Percentiles rank a stretch among this genome's conserved stretches.
phyloP scores from a whole-genome alignment of 2,888 invertebrate genomes.

The Teleiodes luculella region DNA sequence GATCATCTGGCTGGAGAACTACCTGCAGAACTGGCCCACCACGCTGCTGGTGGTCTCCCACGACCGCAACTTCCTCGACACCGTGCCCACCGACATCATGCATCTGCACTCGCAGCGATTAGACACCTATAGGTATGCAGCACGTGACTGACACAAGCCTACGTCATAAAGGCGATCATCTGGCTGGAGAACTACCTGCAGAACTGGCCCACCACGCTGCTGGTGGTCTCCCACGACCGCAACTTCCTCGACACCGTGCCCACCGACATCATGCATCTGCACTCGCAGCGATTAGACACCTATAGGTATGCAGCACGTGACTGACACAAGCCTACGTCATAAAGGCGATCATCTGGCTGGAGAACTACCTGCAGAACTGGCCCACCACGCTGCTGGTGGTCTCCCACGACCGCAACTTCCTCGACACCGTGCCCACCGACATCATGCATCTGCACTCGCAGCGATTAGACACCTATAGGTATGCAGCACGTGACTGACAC shows the following conservation, averaged over 20 bases:
- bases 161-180: conserved; percentile 99
- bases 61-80: conserved; percentile 97
- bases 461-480: conserved; percentile 92
- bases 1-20: conserved; percentile 99
- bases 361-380: conserved; percentile 98
- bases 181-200: conserved; percentile 99
- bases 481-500: conserved; percentile 11
- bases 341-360: conserved; percentile 99
- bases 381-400: conserved; percentile 97
- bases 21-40: conserved; percentile 97
- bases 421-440: conserved; percentile 98
- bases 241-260: conserved; percentile 98
- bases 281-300: conserved; percentile 91
- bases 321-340: conserved; percentile 77
- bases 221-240: conserved; percentile 99
- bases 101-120: conserved; percentile 94
- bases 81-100: conserved; percentile 97
- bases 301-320: conserved; percentile 80
- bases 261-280: conserved; percentile 96
- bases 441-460: conserved; percentile 95
- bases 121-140: conserved; percentile 89
- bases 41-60: conserved; percentile 98
- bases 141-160: background rate
- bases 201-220: conserved; percentile 95
- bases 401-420: conserved; percentile 98